These are phyloP conservation scores for Pomatostomus ruficeps DNA, from an alignment of 2,113 vertebrate genomes.

Conservation along the genomic window DNA sequence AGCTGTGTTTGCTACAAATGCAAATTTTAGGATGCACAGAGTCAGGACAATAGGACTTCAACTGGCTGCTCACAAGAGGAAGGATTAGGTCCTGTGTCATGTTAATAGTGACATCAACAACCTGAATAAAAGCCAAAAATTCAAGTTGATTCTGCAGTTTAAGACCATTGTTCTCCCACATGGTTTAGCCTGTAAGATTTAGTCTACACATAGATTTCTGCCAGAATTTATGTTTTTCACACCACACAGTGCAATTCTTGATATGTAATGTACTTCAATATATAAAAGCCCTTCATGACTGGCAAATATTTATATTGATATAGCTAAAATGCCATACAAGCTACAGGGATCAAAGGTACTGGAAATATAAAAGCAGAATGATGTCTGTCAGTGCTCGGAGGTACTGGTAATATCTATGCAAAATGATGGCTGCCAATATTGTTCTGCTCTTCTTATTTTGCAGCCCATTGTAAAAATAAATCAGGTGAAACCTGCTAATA, in stretches of 20 bases:
- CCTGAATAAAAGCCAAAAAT: slow-evolving; percentile 53
- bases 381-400: neutral
- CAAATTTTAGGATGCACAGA: neutral
- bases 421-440: neutral
- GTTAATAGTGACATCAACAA: slow-evolving; percentile 53
- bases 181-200: neutral
- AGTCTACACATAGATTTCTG: neutral
- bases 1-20: neutral
- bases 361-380: neutral
- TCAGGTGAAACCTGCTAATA: neutral
- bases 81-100: slow-evolving; percentile 39
- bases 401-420: neutral
- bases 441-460: neutral
- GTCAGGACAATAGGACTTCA: slow-evolving; percentile 1
- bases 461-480: neutral
- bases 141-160: slow-evolving; percentile 50
- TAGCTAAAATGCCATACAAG: neutral
- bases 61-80: slow-evolving; percentile 21
- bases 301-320: neutral
- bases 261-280: neutral
- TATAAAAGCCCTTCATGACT: neutral
- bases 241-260: neutral
- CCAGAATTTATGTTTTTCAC: neutral
- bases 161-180: slow-evolving; percentile 9
- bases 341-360: neutral